These are phyloP conservation scores for Phoxinus dragarum DNA, from an alignment of 2,797 vertebrate genomes.

Conservation along the genomic window DNA sequence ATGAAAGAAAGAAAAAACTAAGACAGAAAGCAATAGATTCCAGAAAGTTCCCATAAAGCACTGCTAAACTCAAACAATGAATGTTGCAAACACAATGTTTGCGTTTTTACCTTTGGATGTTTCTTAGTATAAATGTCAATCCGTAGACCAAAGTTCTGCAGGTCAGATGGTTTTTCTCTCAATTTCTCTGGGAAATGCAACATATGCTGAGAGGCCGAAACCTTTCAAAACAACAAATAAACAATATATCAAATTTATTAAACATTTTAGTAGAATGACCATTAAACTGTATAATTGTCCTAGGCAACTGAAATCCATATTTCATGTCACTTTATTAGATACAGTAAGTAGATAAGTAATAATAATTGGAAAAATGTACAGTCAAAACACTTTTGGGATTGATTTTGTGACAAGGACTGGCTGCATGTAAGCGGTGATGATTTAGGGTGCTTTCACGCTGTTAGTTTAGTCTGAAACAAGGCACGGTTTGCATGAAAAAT, in stretches of 20 bases:
- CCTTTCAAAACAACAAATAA: conserved; percentile 69
- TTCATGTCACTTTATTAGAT: neutral
- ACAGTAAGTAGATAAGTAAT: neutral
- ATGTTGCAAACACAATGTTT: neutral
- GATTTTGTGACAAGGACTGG: neutral
- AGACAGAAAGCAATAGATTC: neutral
- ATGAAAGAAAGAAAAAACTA: conserved; percentile 1
- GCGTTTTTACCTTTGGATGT: conserved; percentile 83
- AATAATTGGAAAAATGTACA: neutral
- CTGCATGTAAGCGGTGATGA: neutral
- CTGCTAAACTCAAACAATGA: neutral
- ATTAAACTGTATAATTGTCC: neutral
- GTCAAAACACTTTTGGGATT: neutral
- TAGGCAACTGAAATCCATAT: neutral
- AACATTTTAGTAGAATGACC: neutral
- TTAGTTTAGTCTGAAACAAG: no score
- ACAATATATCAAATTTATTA: neutral
- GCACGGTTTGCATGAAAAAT: no score
- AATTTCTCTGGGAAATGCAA: conserved; percentile 92
- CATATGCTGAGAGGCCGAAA: conserved; percentile 96
- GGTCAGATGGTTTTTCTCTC: conserved; percentile 91
- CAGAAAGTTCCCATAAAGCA: neutral
- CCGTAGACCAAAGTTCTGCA: conserved; percentile 94
- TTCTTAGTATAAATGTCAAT: conserved; percentile 93
- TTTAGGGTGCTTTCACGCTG: neutral